Conservation (phyloP, 2,113 vertebrate genomes). For the Cairina moschata region DNA sequence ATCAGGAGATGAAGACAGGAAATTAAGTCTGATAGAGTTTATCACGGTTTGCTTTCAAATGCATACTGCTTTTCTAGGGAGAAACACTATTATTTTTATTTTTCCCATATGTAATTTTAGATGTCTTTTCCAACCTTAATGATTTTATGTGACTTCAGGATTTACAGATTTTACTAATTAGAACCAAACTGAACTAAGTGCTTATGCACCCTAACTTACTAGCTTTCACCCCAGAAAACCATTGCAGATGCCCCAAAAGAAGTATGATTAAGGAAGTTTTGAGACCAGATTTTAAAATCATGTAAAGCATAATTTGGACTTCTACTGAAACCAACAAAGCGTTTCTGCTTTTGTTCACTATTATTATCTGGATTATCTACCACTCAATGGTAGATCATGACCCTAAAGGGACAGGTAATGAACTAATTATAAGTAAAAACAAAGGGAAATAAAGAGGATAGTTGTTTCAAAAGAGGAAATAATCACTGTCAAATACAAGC, state of each 20-base stretch:
- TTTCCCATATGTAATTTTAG: background rate
- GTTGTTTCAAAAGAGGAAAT: background rate
- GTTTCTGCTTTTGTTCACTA: background rate
- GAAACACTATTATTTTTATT: background rate
- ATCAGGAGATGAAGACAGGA: background rate
- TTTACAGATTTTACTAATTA: background rate
- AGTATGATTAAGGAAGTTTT: background rate
- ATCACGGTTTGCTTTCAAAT: background rate
- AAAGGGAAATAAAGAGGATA: background rate
- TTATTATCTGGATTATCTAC: background rate
- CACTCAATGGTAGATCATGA: background rate
- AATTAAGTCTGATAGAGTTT: background rate
- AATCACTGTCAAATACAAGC: background rate
- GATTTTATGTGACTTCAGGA: background rate
- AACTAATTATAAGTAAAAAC: background rate
- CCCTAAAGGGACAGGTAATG: background rate
- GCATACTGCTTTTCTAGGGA: background rate
- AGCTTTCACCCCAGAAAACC: background rate
- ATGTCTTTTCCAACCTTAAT: no score
- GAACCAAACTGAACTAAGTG: background rate
- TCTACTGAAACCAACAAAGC: background rate
- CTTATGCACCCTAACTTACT: background rate
- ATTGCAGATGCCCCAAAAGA: background rate
- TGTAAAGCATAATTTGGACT: background rate
- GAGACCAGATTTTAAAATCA: background rate